Evolutionary conservation across 64 coral and sea anemone genomes (phyloP), one percentile per base, ranked within the genome.

Genomic region (Stylophora pistillata): DNA sequence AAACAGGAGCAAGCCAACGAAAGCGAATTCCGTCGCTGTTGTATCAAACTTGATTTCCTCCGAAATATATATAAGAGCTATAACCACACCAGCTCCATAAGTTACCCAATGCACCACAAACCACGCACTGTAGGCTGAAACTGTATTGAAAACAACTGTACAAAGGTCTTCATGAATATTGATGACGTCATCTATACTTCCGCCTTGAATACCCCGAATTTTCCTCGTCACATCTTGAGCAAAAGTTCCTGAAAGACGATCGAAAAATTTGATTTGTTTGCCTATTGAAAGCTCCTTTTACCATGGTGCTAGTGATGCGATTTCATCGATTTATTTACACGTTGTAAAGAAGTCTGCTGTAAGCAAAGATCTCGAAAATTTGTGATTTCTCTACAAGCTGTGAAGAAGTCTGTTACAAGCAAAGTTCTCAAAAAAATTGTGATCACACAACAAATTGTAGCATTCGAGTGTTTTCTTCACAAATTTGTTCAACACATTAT

Each of bases 51-150:
- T 34, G 5, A 74, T 33, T 41, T 74, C 72, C 9, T 31, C 32
- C 0, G 72, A 74, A 15, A 74, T 18, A 20, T 7, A 47, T 18
- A 74, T 21, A 31, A 74, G 15, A 17, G 32, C 14, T 47, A 74
- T 13, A 47, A 74, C 13, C 15, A 74, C 72, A 33, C 31, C 72
- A 17, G 72, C 72, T 41, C 30, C 72, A 34, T 74, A 74, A 74
- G 72, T 74, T 1, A 74, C 41, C 72, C 72, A 74, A 31, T 74
- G 72, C 14, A 74, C 13, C 32, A 74, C 72, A 21, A 74, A 74
- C 72, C 72, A 74, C 2, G 41, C 72, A 29, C 72, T 74, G 72
- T 74, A 74, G 12, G 72, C 72, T 41, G 72, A 74, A 5, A 74
- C 72, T 16, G 72, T 74, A 47, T 34, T 74, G 32, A 74, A 74